Percentiles rank a stretch among this genome's conserved stretches.
phyloP scores from a whole-genome alignment of 1,140 invertebrate genomes.

The Procambarus virginalis region DNA sequence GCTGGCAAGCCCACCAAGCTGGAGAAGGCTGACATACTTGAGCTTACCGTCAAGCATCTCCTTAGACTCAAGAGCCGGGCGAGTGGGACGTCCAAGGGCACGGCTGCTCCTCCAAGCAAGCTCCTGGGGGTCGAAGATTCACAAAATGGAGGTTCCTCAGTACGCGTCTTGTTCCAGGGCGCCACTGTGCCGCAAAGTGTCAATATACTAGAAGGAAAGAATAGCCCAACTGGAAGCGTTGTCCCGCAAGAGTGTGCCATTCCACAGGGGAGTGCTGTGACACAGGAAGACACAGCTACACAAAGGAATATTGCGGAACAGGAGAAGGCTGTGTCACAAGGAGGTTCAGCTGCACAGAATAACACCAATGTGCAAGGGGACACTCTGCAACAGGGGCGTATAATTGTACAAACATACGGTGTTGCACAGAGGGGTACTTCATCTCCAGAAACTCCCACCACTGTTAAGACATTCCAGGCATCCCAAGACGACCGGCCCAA shows the following conservation, averaged over 20 bases:
- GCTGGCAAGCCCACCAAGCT: slow-evolving; percentile 83
- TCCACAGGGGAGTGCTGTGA: neutral
- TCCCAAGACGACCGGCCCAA: neutral
- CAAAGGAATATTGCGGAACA: neutral
- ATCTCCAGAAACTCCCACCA: neutral
- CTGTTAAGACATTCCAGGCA: neutral
- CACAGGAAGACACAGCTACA: neutral
- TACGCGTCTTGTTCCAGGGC: no score
- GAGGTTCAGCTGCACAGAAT: neutral
- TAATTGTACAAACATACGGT: neutral
- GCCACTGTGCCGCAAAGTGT: no score
- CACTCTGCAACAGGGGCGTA: neutral
- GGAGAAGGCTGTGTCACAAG: neutral
- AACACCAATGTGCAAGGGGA: neutral
- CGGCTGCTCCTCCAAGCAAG: neutral
- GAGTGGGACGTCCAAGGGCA: neutral
- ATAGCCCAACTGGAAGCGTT: neutral
- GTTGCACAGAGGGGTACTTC: neutral
- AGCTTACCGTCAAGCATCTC: slow-evolving; percentile 89
- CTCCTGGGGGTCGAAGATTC: neutral
- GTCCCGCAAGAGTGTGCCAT: neutral
- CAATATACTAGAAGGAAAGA: no score
- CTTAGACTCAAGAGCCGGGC: neutral
- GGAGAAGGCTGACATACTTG: slow-evolving; percentile 94
- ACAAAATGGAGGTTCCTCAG: neutral